Base-by-base conservation (phyloP, 2,113 vertebrate genomes). In the Ardeotis arabs region DNA sequence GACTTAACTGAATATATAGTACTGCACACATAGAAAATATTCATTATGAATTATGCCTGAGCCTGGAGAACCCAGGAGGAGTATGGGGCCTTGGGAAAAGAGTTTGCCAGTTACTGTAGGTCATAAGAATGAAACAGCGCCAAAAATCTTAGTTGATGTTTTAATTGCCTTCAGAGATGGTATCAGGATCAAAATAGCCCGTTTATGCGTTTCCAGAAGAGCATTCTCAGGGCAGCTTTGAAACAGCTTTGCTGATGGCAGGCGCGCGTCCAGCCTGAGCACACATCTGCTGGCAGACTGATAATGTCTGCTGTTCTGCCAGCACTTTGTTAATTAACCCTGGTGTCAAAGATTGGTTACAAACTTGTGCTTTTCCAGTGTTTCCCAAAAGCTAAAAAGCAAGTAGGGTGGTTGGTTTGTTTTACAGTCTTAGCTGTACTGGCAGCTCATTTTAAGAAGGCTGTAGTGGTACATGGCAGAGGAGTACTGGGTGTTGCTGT, bases 151-250 rank as follows among this genome's bases (percentile, higher is more conserved):
- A 66, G 67, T 85, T 37, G 66, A 11, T 77, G 52, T 85, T 93
- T 95, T 90, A 96, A 95, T 92, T 96, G 72, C 79, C 33, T 83
- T 70, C 93, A 39, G 73, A 92, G 52, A 50, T 87, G 41, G 28
- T 69, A 93, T 93, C 35, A 60, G 78, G 60, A 70, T 63, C 37
- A 50, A 53, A 74, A 31, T 5, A 7, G 21, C 56, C 35, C 37
- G 3, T 84, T 85, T 78, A 4, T 72, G 47, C 31, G 6, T 83
- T 95, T 94, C 47, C 79, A 70, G 79, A 55, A 83, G 45, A 50
- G 88, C 60, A 33, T 79, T 93, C 86, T 84, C 72, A 67, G 78
- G 9, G 3, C 59, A 44, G 72, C 35, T 73, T 53, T 35, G 29
- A 37, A 77, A 55, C 33, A 52, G 58, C 13, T 77, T 86, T 80